Evolutionary conservation across 2,113 vertebrate species (phyloP), one percentile per base, ranked within the genome.

Genomic region (Dromaius novaehollandiae): DNA sequence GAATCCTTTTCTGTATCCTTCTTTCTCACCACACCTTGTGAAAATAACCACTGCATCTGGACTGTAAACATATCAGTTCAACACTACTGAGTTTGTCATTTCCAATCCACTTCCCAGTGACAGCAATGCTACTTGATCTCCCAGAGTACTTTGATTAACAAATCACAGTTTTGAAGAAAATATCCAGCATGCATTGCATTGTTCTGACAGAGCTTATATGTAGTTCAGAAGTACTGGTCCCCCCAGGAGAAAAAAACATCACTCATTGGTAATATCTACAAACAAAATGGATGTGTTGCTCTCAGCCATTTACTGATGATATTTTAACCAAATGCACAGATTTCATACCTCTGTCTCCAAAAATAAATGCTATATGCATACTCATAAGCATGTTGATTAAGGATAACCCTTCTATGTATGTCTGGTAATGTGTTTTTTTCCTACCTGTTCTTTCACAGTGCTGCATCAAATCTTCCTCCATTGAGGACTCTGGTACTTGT

Each of bases 51-150:
- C 24, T 69, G 17, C 73, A 50, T 64, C 38, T 70, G 63, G 48
- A 68, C 77, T 60, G 40, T 73, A 89, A 93, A 87, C 44, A 58
- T 18, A 53, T 32, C 83, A 71, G 66, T 80, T 84, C 66, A 91
- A 38, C 51, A 34, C 40, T 85, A 50, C 63, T 60, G 78, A 82
- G 74, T 94, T 96, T 96, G 94, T 92, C 7, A 93, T 85, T 96
- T 94, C 91, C 80, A 90, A 87, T 92, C 65, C n/a, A 82, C 13
- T 89, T 94, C 68, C 44, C 93, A 66, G 36, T 89, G 96, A 96
- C 81, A 94, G 77, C 51, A 90, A 85, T 82, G 63, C 46, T 76
- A 50, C 58, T 80, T 94, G 86, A 95, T 91, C 81, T 95, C 64
- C 42, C 16, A 44, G 70, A 69, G 53, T 92, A 89, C 61, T 94